Evolutionary conservation across 2,797 vertebrate species (phyloP), one percentile per base, ranked within the genome.

Genomic region (Helicolenus hilgendorfi): DNA sequence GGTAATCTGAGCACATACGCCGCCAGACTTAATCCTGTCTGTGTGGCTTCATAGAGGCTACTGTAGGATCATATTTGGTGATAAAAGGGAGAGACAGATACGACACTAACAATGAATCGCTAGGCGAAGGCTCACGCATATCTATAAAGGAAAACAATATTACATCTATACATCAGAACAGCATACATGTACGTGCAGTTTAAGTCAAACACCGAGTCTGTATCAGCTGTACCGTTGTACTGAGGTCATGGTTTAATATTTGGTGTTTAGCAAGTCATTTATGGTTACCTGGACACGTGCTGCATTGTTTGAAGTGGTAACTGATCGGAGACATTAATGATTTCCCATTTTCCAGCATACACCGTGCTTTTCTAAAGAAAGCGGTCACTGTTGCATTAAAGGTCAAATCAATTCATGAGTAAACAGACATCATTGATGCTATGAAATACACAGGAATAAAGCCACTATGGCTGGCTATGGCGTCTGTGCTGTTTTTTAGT

Each of bases 1-100:
- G 33, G 84, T 91, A 80, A 95, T 94, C 91, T 55, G 29, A 88
- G 67, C 36, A 94, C 91, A 93, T 84, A 93, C 92, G 88, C 90
- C 33, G 65, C 78, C 92, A 90, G 91, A 86, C 79, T 59, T 94
- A 86, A 95, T 93, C 91, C 70, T 85, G 82, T 91, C 77, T 91
- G 79, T 81, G 79, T 72, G 74, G 59, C 58, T 89, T 89, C 85
- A 85, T 18, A 56, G 68, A 22, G 62, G 55, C 68, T 35, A 41
- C 38, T 41, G 38, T 41, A 15, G 11, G 63, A 79, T 86, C 15
- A 22, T 85, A 78, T 90, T 88, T 82, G 45, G 70, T 81, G 81
- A 87, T 85, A 83, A 92, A 81, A 89, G 27, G 4, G 49, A 87
- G 82, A 90, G 81, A 90, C 35, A 70, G 35, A 76, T 49, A 26